A percentile compares a stretch with the other conserved stretches of the same genome.
Conservation (phyloP, 2,888 invertebrate genomes). For the Cephus spinipes region DNA sequence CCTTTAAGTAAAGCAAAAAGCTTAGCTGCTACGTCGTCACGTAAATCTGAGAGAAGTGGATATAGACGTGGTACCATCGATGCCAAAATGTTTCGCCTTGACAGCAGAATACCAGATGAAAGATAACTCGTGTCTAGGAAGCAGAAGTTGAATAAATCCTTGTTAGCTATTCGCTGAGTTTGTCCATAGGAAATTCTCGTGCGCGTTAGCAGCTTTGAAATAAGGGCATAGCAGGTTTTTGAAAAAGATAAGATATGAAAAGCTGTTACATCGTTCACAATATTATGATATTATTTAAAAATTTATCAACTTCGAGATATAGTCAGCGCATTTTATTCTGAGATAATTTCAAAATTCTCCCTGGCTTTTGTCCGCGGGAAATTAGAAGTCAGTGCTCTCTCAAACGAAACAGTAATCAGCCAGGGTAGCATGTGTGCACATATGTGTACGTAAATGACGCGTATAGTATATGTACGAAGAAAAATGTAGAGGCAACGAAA, state of each 20-base stretch:
- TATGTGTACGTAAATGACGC: background rate
- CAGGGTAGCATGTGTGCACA: background rate
- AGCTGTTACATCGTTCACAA: background rate
- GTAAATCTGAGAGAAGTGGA: background rate
- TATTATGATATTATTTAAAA: background rate
- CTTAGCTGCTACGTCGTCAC: background rate
- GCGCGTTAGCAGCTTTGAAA: background rate
- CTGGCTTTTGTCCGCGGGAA: background rate
- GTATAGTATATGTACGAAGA: background rate
- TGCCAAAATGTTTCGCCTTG: background rate
- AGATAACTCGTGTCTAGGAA: background rate
- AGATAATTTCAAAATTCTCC: background rate
- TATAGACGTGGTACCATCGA: background rate
- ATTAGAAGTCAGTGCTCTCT: background rate
- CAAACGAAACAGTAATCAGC: background rate
- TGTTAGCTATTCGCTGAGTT: background rate
- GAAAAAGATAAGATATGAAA: background rate
- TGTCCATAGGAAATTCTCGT: background rate
- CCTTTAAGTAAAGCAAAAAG: background rate
- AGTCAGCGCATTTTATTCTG: background rate
- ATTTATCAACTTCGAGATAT: background rate
- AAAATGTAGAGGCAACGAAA: background rate
- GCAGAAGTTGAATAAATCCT: background rate
- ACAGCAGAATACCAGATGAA: background rate
- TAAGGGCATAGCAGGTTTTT: background rate